A percentile compares a stretch with the other conserved stretches of the same genome.
Evolutionary conservation across 2,888 invertebrate species (phyloP).

Genomic region (Noctuana brunneofusca): DNA sequence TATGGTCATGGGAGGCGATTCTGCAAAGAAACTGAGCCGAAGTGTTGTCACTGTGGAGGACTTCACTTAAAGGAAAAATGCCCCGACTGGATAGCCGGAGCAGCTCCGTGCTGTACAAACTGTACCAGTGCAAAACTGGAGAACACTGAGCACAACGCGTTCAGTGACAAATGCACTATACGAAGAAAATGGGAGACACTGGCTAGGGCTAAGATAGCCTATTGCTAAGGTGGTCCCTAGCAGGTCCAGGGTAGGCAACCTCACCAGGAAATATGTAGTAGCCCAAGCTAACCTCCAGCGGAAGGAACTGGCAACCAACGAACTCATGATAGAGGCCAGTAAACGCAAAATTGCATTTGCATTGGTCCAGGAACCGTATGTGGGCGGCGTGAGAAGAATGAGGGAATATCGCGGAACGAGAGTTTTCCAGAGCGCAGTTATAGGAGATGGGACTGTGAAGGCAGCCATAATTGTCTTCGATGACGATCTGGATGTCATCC

Average conservation of each 20-base stretch:
- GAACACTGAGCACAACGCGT: not conserved
- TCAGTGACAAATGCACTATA: not conserved
- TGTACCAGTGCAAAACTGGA: not conserved
- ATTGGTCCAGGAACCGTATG: slow-evolving; percentile 28
- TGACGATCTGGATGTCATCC: not conserved
- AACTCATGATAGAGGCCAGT: slow-evolving; percentile 11
- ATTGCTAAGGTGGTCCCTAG: not conserved
- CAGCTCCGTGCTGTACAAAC: not conserved
- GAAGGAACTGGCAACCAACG: slow-evolving; percentile 1
- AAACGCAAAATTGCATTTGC: slow-evolving; percentile 6
- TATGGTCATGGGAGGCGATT: slow-evolving; percentile 24
- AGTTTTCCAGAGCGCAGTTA: not conserved
- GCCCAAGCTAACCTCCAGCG: slow-evolving; percentile 14
- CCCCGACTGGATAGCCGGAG: not conserved
- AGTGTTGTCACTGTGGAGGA: slow-evolving; percentile 4
- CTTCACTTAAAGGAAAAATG: slow-evolving; percentile 1
- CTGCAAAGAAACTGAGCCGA: not conserved
- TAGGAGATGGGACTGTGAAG: not conserved
- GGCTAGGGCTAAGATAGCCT: not conserved
- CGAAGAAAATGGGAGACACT: not conserved
- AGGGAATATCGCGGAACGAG: not conserved
- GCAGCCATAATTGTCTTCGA: not conserved
- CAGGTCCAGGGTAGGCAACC: too few species aligned
- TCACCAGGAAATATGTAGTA: not conserved
- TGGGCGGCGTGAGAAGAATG: not conserved